phyloP scores from a whole-genome alignment of 2,888 invertebrate species.

The Andrena bucephala region DNA sequence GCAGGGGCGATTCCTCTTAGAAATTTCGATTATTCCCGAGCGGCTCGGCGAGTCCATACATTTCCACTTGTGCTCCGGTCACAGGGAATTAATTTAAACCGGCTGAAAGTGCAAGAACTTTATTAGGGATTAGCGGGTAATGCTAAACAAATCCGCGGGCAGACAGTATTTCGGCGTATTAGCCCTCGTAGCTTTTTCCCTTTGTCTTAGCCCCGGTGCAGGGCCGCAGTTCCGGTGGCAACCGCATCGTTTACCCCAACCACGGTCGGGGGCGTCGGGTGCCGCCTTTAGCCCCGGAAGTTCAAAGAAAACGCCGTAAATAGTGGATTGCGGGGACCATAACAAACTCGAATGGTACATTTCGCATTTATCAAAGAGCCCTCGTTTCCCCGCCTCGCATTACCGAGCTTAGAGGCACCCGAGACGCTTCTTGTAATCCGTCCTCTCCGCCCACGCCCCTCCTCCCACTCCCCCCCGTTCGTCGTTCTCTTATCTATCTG shows the following conservation, averaged over 20 bases:
- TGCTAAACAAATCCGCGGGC: conserved; percentile 31
- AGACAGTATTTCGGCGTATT: conserved; percentile 39
- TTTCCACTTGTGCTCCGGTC: too few relatives aligned
- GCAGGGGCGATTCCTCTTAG: too few relatives aligned
- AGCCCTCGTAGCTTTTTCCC: conserved; percentile 19
- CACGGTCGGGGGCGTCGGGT: conserved; percentile 29
- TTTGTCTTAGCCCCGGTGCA: conserved; percentile 17
- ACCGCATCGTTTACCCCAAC: conserved; percentile 69
- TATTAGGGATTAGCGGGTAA: conserved; percentile 4
- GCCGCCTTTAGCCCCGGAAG: conserved; percentile 61
- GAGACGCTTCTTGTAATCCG: conserved; percentile 76
- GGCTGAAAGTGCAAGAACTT: not conserved
- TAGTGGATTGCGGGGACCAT: conserved; percentile 73
- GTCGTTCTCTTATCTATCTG: conserved; percentile 56
- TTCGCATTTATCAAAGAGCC: conserved; percentile 77
- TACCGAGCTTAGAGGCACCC: conserved; percentile 72
- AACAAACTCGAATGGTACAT: conserved; percentile 76
- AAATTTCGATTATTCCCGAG: not conserved
- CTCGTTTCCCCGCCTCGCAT: conserved; percentile 67
- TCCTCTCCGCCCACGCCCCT: conserved; percentile 55
- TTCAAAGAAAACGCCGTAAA: conserved; percentile 75
- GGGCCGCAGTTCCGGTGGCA: conserved; percentile 53
- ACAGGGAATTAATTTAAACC: too few relatives aligned
- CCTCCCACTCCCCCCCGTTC: conserved; percentile 6
- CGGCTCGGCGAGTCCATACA: not conserved